Conservation (phyloP, 2,888 invertebrate genomes). For the Macrophya alboannulata region DNA sequence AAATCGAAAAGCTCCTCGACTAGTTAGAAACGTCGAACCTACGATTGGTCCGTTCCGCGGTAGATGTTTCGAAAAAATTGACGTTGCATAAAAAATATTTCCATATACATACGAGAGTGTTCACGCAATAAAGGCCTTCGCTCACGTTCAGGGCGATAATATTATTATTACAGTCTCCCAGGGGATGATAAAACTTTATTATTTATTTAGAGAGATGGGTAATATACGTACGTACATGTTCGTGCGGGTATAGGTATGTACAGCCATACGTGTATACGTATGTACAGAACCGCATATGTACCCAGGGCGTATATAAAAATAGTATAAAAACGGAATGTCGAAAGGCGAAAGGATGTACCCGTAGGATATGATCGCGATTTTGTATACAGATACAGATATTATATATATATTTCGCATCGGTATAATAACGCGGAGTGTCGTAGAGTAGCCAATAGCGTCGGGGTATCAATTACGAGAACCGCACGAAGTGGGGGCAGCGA, state of each 20-base stretch:
- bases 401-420: conserved; percentile 11
- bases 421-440: conserved; percentile 4
- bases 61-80: not conserved
- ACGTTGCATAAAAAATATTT: not conserved
- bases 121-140: not conserved
- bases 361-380: not conserved
- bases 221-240: not conserved
- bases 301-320: not conserved
- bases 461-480: conserved; percentile 77
- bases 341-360: not conserved
- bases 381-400: conserved; percentile 19
- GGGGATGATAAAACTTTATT: conserved; percentile 13
- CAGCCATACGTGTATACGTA: too few relatives aligned
- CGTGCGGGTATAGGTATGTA: not conserved
- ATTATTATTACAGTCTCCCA: conserved; percentile 10
- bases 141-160: not conserved
- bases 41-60: not conserved
- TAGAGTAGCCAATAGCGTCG: conserved; percentile 40
- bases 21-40: not conserved
- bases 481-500: conserved; percentile 64
- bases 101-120: not conserved
- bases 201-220: conserved; percentile 2
- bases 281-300: not conserved
- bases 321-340: not conserved
- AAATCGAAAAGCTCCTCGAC: not conserved